A percentile compares a stretch with the other conserved stretches of the same genome.
These are phyloP conservation scores for Speoplatyrhinus poulsoni DNA, from an alignment of 2,113 vertebrate species.

Conservation along the genomic window DNA sequence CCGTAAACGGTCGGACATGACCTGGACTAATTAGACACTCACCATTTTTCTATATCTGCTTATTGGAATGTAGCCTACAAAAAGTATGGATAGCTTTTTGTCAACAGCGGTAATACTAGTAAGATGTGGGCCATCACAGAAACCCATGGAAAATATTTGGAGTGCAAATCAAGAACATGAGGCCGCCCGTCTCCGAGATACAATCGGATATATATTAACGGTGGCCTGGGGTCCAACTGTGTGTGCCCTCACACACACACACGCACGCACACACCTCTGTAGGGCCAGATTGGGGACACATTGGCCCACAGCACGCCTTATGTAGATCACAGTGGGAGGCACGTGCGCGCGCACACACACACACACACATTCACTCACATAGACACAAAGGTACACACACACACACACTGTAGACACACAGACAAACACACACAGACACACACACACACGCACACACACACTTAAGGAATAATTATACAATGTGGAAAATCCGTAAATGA, in stretches of 20 bases:
- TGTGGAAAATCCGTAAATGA: neutral
- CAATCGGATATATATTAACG: neutral
- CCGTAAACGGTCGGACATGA: no score
- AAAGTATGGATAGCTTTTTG: no score
- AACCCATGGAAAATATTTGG: no score
- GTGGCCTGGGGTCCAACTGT: conserved; percentile 44
- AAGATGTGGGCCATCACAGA: no score
- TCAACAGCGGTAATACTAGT: no score
- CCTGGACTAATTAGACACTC: no score
- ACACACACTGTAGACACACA: neutral
- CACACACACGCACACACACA: conserved; percentile 18
- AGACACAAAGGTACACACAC: neutral
- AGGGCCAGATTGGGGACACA: conserved; percentile 67
- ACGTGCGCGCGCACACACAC: conserved; percentile 26
- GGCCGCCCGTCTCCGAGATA: no score
- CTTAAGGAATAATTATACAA: neutral
- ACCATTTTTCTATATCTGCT: no score
- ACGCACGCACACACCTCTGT: conserved; percentile 25
- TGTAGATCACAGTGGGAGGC: conserved; percentile 54
- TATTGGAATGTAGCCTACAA: no score
- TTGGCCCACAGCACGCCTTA: conserved; percentile 62
- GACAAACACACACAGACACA: neutral
- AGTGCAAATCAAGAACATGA: no score
- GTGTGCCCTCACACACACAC: conserved; percentile 36
- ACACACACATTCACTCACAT: conserved; percentile 2